phyloP scores from a whole-genome alignment of 1,140 invertebrate species.

The Rhopalosiphum padi region DNA sequence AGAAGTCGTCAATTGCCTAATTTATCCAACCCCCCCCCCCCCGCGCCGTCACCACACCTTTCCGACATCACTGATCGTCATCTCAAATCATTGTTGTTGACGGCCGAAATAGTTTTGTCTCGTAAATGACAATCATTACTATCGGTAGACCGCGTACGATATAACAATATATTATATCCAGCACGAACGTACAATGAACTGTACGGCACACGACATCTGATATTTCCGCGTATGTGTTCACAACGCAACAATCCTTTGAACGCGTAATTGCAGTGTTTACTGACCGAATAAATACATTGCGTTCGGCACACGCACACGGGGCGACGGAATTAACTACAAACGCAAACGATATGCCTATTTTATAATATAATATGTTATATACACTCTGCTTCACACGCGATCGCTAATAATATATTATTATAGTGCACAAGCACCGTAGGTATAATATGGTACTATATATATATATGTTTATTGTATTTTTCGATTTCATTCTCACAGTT shows the following conservation, averaged over 20 bases:
- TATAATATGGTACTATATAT: background rate
- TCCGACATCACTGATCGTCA: too few relatives aligned
- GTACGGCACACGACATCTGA: background rate
- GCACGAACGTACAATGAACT: background rate
- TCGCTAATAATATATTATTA: background rate
- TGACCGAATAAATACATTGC: conserved; percentile 14
- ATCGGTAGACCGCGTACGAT: background rate
- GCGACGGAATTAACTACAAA: background rate
- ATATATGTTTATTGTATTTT: background rate
- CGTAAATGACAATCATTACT: background rate
- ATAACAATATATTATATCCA: background rate
- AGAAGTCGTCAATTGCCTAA: too few relatives aligned
- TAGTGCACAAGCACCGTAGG: background rate
- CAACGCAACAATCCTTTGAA: background rate
- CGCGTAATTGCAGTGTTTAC: conserved; percentile 15
- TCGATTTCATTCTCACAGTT: background rate
- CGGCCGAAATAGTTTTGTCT: background rate
- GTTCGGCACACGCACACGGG: background rate
- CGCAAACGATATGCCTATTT: background rate
- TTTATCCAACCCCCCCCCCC: too few relatives aligned
- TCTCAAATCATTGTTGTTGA: background rate
- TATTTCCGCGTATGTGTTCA: background rate
- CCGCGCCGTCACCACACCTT: too few relatives aligned
- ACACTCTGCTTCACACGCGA: background rate
- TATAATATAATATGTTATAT: background rate